phyloP scores from a whole-genome alignment of 2,888 invertebrate genomes.

The Serrognathus titanus region DNA sequence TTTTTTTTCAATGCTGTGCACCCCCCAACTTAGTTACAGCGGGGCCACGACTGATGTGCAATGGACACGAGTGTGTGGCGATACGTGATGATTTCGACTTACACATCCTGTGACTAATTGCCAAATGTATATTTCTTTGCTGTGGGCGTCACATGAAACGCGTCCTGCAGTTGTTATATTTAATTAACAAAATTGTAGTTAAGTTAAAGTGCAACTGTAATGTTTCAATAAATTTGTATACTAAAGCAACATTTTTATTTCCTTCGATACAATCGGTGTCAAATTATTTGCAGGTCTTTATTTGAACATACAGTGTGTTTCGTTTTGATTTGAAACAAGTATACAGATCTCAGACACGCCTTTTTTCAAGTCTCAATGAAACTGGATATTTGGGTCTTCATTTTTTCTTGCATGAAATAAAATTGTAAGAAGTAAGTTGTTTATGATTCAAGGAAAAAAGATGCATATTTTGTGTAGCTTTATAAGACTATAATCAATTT shows the following conservation, averaged over 20 bases:
- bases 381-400: too few relatives aligned
- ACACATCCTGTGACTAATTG: constrained; percentile 25
- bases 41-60: constrained; percentile 28
- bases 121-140: constrained; percentile 28
- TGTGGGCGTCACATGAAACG: neutral
- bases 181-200: constrained; percentile 24
- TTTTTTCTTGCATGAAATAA: too few relatives aligned
- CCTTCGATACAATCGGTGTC: neutral
- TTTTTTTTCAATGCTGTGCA: constrained; percentile 3
- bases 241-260: constrained; percentile 18
- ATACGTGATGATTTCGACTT: constrained; percentile 19
- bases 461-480: too few relatives aligned
- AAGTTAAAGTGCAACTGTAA: constrained; percentile 34
- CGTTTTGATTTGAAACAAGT: too few relatives aligned
- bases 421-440: too few relatives aligned
- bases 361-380: too few relatives aligned
- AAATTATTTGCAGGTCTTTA: too few relatives aligned
- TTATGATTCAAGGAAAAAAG: too few relatives aligned
- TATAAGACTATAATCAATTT: too few relatives aligned
- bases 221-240: constrained; percentile 39
- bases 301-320: too few relatives aligned
- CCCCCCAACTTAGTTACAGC: constrained; percentile 19
- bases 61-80: constrained; percentile 28
- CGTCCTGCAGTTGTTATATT: constrained; percentile 10
- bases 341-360: too few relatives aligned